A percentile compares a stretch with the other conserved stretches of the same genome.
Conservation (phyloP, 2,888 invertebrate species). For the Cosmorhoe ocellata region DNA sequence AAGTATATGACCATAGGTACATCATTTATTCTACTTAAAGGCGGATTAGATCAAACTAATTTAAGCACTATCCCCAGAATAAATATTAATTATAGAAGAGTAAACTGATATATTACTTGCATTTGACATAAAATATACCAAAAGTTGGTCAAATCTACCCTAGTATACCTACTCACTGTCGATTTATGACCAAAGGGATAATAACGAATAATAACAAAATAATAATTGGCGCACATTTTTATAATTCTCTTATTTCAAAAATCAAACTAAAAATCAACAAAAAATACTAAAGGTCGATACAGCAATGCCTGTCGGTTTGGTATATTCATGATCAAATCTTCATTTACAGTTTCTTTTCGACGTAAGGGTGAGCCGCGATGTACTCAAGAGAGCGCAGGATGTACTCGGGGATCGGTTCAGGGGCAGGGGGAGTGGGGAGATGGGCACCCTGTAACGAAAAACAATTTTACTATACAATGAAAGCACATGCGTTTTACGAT, state of each 20-base stretch:
- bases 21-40: too few relatives aligned
- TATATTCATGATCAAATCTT: conserved; percentile 5
- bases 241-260: conserved; percentile 41
- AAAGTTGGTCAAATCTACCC: too few relatives aligned
- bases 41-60: too few relatives aligned
- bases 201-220: conserved; percentile 7
- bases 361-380: conserved; percentile 70
- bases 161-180: too few relatives aligned
- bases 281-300: conserved; percentile 42
- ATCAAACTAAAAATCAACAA: conserved; percentile 39
- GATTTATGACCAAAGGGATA: too few relatives aligned
- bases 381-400: conserved; percentile 68
- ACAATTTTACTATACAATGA: too few relatives aligned
- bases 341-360: conserved; percentile 37
- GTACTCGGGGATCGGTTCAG: conserved; percentile 72
- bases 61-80: too few relatives aligned
- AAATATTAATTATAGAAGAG: too few relatives aligned
- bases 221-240: conserved; percentile 28
- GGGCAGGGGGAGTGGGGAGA: conserved; percentile 58
- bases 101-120: too few relatives aligned
- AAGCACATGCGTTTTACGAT: too few relatives aligned
- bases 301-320: conserved; percentile 31
- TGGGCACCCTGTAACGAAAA: conserved; percentile 48
- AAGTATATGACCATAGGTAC: too few relatives aligned
- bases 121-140: too few relatives aligned